phyloP scores from a whole-genome alignment of 2,888 invertebrate genomes.

The Sinelater perroti region DNA sequence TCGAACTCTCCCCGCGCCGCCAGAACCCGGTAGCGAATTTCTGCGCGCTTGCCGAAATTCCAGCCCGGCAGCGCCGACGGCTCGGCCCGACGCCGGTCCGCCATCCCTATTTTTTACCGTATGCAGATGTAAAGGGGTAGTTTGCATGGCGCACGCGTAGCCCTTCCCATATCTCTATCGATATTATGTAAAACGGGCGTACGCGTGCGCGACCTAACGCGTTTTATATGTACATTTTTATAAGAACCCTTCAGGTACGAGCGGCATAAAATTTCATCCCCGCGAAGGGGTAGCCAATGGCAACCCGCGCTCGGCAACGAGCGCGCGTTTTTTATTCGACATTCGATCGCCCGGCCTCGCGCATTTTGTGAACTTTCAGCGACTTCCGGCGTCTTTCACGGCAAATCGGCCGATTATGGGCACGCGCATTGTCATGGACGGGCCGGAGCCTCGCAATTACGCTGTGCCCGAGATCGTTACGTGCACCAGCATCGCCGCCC shows the following conservation, averaged over 20 bases:
- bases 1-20: background rate
- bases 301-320: slow-evolving; percentile 49
- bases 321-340: slow-evolving; percentile 46
- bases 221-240: slow-evolving; percentile 60
- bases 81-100: slow-evolving; percentile 37
- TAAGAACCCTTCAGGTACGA: slow-evolving; percentile 54
- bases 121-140: slow-evolving; percentile 58
- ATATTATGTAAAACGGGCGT: slow-evolving; percentile 59
- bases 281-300: slow-evolving; percentile 57
- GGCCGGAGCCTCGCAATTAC: background rate
- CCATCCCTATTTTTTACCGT: slow-evolving; percentile 54
- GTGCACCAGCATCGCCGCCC: background rate
- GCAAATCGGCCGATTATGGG: background rate
- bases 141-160: slow-evolving; percentile 57
- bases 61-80: slow-evolving; percentile 10
- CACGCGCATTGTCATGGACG: too few relatives aligned
- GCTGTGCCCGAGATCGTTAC: background rate
- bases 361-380: slow-evolving; percentile 40
- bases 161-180: slow-evolving; percentile 60
- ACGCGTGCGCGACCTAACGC: slow-evolving; percentile 59
- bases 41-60: slow-evolving; percentile 11
- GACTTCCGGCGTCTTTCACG: slow-evolving; percentile 21
- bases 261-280: slow-evolving; percentile 57
- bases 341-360: slow-evolving; percentile 50
- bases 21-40: slow-evolving; percentile 4